Evolutionary conservation across 2,797 vertebrate genomes (phyloP).

Genomic region (Mycteria americana): DNA sequence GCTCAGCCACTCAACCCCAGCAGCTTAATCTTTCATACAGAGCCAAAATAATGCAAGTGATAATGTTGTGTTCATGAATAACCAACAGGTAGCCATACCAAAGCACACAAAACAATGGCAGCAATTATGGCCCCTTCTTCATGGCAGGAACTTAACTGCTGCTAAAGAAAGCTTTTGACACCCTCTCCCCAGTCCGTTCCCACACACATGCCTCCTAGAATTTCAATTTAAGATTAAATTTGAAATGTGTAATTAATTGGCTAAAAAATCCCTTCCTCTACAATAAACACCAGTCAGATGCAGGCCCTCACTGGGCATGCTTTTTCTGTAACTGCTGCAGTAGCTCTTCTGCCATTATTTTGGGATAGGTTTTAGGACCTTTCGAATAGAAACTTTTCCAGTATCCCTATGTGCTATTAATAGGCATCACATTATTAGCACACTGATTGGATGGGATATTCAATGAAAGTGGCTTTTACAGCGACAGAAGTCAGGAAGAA

Average conservation of each 20-base stretch:
- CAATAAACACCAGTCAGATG: background rate
- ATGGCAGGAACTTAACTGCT: background rate
- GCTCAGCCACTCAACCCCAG: background rate
- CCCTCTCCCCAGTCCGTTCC: background rate
- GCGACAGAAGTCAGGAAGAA: background rate
- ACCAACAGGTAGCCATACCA: background rate
- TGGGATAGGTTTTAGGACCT: background rate
- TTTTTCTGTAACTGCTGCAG: background rate
- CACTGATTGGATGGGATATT: background rate
- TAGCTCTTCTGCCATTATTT: background rate
- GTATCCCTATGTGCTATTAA: background rate
- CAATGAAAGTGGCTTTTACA: background rate
- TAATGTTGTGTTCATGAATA: background rate
- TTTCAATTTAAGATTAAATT: background rate
- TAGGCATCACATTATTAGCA: background rate
- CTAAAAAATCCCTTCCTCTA: background rate
- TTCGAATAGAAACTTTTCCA: background rate
- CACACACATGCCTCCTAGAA: background rate
- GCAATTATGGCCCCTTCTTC: background rate
- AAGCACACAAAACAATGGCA: background rate
- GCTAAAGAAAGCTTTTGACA: background rate
- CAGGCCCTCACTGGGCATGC: background rate
- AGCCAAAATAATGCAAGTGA: background rate
- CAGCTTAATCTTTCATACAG: background rate
- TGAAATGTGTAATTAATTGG: slow-evolving; percentile 9